Base-by-base conservation (phyloP, 2,888 invertebrate species). In the Macrophya annulata region DNA sequence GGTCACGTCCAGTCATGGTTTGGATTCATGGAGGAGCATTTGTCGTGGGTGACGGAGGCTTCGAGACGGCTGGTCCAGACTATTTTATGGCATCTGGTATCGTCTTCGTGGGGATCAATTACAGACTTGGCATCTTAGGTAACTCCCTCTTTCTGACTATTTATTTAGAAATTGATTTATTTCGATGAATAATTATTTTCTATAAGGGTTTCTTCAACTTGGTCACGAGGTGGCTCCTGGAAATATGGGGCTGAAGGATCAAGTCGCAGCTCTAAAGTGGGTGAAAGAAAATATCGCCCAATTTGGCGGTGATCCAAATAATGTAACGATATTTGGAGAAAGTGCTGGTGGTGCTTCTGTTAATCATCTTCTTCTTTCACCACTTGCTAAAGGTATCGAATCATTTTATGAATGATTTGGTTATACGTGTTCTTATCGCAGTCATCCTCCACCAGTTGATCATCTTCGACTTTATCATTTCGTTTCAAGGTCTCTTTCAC, bases 201-300 rank as follows among this genome's bases (percentile, higher is more conserved):
- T 25, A 37, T 8, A 91, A 77, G 91, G 91, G 10, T 92, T 92
- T 81, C 86, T 92, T 4, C 91, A 92, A 85, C 87, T 92, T 87
- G 89, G 87, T 0, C 86, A 91, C 17, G 86, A 89, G 55, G 87
- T 86, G 5, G 92, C 91, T 15, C n/a, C 89, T 10, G 92, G 92
- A 8, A 92, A 92, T 86, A 89, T 89, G 77, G 92, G 89, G 0
- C 43, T 92, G 25, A 92, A 92, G 51, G 92, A 92, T 82, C 86
- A 90, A 85, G 85, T 91, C 8, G 87, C 87, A 5, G 92, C 90
- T 6, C 85, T 92, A 59, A 87, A 88, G 72, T 92, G 92, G 92
- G 85, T 92, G 0, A 87, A 90, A 48, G 89, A 91, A 48, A 92
- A 92, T 62, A 92, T 92, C 2, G 59, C 85, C 0, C 71, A 40